These are phyloP conservation scores for Knipowitschia caucasica DNA, from an alignment of 2,797 vertebrate genomes.

Conservation along the genomic window DNA sequence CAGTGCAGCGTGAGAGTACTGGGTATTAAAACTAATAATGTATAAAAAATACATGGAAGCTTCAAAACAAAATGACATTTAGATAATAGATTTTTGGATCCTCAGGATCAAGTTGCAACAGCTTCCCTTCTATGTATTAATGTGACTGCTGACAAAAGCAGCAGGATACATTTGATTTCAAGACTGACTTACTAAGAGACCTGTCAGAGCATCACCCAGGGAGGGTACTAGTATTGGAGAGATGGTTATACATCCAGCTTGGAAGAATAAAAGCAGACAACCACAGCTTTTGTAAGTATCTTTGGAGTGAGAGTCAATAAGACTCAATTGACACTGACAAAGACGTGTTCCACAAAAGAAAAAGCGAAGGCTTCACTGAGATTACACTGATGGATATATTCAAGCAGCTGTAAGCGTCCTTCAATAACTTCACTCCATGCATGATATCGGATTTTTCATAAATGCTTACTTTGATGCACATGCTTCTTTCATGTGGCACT, in stretches of 20 bases:
- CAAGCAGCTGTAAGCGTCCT: neutral
- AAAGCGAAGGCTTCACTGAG: neutral
- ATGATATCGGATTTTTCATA: neutral
- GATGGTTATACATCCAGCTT: neutral
- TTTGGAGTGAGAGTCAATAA: neutral
- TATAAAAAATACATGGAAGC: too few relatives aligned
- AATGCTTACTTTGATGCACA: neutral
- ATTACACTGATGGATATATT: neutral
- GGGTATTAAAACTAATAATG: too few relatives aligned
- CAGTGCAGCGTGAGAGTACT: too few relatives aligned
- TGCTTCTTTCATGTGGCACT: constrained; percentile 4
- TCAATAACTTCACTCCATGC: neutral
- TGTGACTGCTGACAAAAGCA: too few relatives aligned
- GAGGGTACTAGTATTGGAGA: too few relatives aligned
- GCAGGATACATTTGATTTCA: too few relatives aligned
- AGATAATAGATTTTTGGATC: too few relatives aligned
- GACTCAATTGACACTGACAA: neutral
- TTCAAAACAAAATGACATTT: too few relatives aligned
- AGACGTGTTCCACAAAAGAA: neutral
- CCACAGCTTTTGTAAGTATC: neutral
- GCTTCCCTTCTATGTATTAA: too few relatives aligned
- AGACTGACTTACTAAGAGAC: too few relatives aligned
- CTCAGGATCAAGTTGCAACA: too few relatives aligned
- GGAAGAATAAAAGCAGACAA: neutral
- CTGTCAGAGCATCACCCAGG: too few relatives aligned